Base-by-base conservation (phyloP, 2,797 vertebrate genomes). In the Amazonetta brasiliensis region DNA sequence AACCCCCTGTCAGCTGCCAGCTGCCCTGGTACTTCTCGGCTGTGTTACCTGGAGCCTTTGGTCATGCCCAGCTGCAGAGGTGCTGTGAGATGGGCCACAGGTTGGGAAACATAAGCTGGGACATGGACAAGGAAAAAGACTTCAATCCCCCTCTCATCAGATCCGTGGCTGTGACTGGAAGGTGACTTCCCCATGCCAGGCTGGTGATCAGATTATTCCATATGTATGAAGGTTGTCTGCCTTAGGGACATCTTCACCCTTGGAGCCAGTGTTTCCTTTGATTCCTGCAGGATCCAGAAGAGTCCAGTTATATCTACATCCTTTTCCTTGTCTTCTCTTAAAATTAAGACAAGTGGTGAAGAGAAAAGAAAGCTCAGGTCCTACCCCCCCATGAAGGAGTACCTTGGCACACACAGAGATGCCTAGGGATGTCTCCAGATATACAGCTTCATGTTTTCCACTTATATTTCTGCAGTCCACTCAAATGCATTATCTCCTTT, bases 321-420 rank as follows among this genome's bases (percentile, higher is more conserved):
- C 3, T 37, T 43, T 67, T 52, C 50, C 46, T 82, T 37, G 4
- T 64, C 79, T 79, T 37, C 52, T 46, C 12, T 59, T 25, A 43
- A 80, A 83, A 76, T 3, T 9, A 80, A 76, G 64, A 52, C 9
- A 50, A 79, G 30, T 4, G 23, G 12, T 7, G 69, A 85, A 48
- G 31, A 71, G 72, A 50, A 43, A 35, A 64, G 41, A 59, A 66
- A 46, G 37, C 28, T 90, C 3, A 52, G 58, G 30, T 46, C 6
- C 16, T 6, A 5, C 25, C 8, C 83, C 13, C 41, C 12, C 31
- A 0, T 30, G 9, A 8, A n/a, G 50, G 9, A 39, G 13, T 46
- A 73, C 18, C 39, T 54, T 1, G 1, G 31, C 39, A 21, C 26
- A n/a, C 31, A 12, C 20, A 15, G 11, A 12, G 2, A 0, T 7